Evolutionary conservation across 2,888 invertebrate species (phyloP), one percentile per base, ranked within the genome.

Genomic region (Phengaris arion): DNA sequence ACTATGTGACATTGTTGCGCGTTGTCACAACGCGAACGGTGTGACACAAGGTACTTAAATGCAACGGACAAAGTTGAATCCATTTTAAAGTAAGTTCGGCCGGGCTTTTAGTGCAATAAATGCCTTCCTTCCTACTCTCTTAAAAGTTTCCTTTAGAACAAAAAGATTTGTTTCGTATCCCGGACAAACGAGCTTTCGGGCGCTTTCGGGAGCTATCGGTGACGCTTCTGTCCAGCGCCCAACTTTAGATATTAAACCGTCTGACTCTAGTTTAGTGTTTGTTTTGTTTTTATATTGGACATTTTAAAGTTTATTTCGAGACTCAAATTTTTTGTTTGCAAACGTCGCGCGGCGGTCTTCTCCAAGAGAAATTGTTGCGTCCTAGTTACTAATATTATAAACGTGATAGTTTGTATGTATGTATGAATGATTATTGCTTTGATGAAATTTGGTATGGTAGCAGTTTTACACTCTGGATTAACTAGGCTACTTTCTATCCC

Each of bases 91-190:
- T 91, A 90, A 91, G 89, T 88, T 90, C 90, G 88, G 86, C 83
- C 85, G 87, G 85, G 92, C 92, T 93, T 92, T 93, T 92, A 92
- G 92, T 87, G 90, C 93, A 91, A 93, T 92, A 92, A 92, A 92
- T 92, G 92, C 92, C 92, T 92, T 92, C 91, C 92, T 92, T 92
- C 92, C 91, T 81, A 88, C 89, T 92, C 91, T 91, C 91, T 91
- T 91, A 90, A 92, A 92, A 91, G 90, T 91, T 91, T 92, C 89
- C 90, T 89, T 86, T 91, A 86, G 88, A 92, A 91, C 89, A 91
- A 90, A 90, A 92, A 91, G 90, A 90, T 90, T 89, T 91, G 89
- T 89, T 89, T 87, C 88, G 87, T 86, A 89, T 88, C 85, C 85
- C 78, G 85, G 88, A 89, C 87, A 88, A 89, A 89, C 87, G 88